These are phyloP conservation scores for Phymastichus coffea DNA, from an alignment of 1,140 invertebrate genomes.

Conservation along the genomic window DNA sequence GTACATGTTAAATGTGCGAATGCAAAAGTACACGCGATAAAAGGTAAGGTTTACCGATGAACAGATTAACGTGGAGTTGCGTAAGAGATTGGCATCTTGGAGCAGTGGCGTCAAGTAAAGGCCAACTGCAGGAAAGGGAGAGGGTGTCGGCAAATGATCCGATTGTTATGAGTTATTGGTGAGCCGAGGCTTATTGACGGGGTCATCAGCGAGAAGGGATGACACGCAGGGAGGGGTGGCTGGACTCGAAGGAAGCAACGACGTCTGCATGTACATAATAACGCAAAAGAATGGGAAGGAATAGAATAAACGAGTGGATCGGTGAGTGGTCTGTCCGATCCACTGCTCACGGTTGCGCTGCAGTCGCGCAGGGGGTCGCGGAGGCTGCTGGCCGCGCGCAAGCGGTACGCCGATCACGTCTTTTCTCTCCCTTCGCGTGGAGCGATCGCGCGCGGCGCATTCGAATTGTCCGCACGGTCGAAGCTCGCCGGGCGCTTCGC, in stretches of 20 bases:
- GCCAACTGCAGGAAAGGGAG: background rate
- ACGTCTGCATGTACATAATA: slow-evolving; percentile 5
- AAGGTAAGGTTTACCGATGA: too few species aligned
- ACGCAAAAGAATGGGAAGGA: background rate
- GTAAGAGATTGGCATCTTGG: too few species aligned
- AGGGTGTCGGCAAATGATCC: background rate
- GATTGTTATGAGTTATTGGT: background rate
- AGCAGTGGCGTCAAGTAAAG: background rate
- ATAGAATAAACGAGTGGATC: slow-evolving; percentile 10
- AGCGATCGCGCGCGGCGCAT: slow-evolving; percentile 9
- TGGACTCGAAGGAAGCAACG: background rate
- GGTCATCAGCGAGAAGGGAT: too few species aligned
- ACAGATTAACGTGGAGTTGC: too few species aligned
- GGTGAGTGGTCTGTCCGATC: background rate
- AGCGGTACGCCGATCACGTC: slow-evolving; percentile 26
- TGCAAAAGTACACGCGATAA: too few species aligned
- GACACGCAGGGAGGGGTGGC: too few species aligned
- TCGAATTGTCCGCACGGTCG: slow-evolving; percentile 32
- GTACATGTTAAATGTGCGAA: too few species aligned
- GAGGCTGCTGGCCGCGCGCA: background rate
- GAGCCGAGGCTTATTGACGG: background rate
- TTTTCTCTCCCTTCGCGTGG: background rate
- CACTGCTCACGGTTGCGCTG: background rate
- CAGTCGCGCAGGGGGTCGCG: background rate
- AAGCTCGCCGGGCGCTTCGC: too few species aligned